Evolutionary conservation across 2,888 invertebrate genomes (phyloP).

Genomic region (Emmelina monodactyla): DNA sequence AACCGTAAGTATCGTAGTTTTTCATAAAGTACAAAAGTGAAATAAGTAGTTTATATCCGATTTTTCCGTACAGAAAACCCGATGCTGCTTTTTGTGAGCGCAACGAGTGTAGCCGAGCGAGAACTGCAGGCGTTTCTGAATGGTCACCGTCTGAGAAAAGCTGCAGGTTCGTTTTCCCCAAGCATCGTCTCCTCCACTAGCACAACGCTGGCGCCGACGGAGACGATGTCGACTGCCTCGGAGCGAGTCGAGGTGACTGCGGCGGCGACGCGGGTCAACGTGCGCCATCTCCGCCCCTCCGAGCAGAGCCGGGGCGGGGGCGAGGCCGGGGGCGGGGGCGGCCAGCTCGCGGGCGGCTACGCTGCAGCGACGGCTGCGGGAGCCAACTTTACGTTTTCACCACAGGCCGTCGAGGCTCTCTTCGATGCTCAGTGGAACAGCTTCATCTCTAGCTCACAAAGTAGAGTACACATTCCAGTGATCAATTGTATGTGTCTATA

Average conservation of each 20-base stretch:
- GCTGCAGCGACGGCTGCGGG: not conserved
- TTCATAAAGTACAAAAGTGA: no score
- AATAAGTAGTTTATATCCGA: no score
- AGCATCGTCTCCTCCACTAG: conserved; percentile 1
- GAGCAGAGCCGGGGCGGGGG: not conserved
- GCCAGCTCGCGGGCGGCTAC: not conserved
- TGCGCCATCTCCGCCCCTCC: conserved; percentile 16
- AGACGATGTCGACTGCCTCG: conserved; percentile 2
- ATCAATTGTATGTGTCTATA: no score
- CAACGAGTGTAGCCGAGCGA: conserved; percentile 32
- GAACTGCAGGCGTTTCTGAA: conserved; percentile 33
- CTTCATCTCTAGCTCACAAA: no score
- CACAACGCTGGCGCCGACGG: not conserved
- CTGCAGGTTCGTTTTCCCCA: conserved; percentile 11
- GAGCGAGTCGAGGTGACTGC: conserved; percentile 23
- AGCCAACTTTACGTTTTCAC: conserved; percentile 18
- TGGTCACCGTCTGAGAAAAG: conserved; percentile 28
- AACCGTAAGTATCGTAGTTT: no score
- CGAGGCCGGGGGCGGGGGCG: not conserved
- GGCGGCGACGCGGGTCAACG: not conserved
- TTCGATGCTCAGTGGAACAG: conserved; percentile 31
- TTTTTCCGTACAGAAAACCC: no score
- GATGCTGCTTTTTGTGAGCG: no score
- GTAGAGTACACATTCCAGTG: no score
- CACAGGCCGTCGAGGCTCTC: conserved; percentile 23